Conservation (phyloP, 2,113 vertebrate genomes). For the Istiophorus platypterus region DNA sequence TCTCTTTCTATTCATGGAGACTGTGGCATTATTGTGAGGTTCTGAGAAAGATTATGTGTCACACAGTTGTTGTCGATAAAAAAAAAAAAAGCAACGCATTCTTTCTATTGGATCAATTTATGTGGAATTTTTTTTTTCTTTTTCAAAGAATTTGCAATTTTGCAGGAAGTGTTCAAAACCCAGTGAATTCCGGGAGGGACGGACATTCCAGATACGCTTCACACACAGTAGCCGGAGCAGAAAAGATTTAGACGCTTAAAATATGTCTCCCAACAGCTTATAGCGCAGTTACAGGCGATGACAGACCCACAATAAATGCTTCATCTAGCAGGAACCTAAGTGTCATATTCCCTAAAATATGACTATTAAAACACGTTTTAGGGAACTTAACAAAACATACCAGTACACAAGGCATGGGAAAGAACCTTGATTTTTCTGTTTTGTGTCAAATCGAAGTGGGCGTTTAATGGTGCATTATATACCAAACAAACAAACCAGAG, state of each 20-base stretch:
- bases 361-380: neutral
- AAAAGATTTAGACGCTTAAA: neutral
- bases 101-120: no score
- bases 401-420: neutral
- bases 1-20: neutral
- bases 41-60: neutral
- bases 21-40: neutral
- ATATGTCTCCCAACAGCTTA: neutral
- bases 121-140: no score
- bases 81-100: no score
- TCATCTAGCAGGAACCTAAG: slow-evolving; percentile 28
- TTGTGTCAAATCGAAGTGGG: neutral
- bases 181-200: neutral
- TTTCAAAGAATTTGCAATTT: no score
- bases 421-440: neutral
- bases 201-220: neutral
- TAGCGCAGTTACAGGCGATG: neutral
- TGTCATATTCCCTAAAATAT: slow-evolving; percentile 23
- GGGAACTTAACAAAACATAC: no score
- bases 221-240: neutral
- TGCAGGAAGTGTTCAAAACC: neutral
- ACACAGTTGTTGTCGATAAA: no score
- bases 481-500: no score
- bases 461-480: no score
- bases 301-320: neutral